Evolutionary conservation across 2,797 vertebrate species (phyloP).

Genomic region (Orientallactaga sibirica): DNA sequence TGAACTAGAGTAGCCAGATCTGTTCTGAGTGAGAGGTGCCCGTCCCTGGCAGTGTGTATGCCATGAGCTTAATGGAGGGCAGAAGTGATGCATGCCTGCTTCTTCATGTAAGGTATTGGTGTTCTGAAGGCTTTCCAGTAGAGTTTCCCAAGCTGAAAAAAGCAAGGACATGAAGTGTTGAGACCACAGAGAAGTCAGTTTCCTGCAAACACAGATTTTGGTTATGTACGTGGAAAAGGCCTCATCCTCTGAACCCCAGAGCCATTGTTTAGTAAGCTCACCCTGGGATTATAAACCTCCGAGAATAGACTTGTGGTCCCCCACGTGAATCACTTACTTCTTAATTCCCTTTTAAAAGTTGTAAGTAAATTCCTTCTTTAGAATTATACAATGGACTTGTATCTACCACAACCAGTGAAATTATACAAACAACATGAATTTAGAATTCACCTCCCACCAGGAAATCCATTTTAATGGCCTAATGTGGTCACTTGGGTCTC

Average conservation of each 20-base stretch:
- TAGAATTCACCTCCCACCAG: background rate
- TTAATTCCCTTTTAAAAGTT: background rate
- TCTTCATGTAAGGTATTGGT: background rate
- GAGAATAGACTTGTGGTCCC: background rate
- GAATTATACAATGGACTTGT: conserved; percentile 4
- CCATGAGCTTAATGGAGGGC: background rate
- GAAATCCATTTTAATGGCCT: background rate
- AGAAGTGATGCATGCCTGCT: background rate
- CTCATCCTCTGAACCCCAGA: background rate
- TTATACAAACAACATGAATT: conserved; percentile 18
- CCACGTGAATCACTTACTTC: background rate
- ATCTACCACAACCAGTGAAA: background rate
- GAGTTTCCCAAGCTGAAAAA: conserved; percentile 30
- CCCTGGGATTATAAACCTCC: background rate
- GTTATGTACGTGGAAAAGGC: background rate
- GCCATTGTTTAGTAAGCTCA: background rate
- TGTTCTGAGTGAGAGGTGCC: background rate
- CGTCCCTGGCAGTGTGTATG: background rate
- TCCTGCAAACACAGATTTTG: conserved; percentile 22
- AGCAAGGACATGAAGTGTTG: background rate
- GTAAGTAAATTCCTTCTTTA: conserved; percentile 44
- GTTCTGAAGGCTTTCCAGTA: background rate
- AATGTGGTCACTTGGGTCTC: background rate
- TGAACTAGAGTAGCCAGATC: background rate
- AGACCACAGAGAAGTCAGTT: background rate